Conservation (phyloP, 2,113 vertebrate genomes). For the Pomatostomus ruficeps region DNA sequence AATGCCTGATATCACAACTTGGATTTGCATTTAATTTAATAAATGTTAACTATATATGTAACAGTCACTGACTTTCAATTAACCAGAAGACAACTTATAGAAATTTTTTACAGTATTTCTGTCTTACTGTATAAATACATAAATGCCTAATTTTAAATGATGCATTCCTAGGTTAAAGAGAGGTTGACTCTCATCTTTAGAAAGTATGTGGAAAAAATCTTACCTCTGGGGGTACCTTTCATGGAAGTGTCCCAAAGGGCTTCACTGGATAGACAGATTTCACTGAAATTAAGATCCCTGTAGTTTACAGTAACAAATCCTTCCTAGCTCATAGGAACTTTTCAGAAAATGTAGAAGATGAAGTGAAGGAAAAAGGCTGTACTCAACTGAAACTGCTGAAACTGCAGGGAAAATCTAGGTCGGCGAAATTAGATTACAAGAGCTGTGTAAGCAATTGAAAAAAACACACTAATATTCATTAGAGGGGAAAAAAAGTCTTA, state of each 20-base stretch:
- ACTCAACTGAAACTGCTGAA: not conserved
- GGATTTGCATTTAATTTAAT: not conserved
- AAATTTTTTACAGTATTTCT: not conserved
- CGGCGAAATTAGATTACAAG: slow-evolving; percentile 7
- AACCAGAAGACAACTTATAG: not conserved
- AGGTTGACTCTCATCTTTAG: not conserved
- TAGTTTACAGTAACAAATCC: not conserved
- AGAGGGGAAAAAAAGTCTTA: not conserved
- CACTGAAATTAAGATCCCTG: not conserved
- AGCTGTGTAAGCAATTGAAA: not conserved
- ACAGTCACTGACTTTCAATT: not conserved
- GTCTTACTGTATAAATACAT: not conserved
- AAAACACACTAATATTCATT: not conserved
- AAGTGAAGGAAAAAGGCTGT: not conserved
- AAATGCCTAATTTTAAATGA: not conserved
- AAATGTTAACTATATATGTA: not conserved
- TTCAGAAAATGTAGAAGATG: not conserved
- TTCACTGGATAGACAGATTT: not conserved
- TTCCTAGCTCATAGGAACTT: not conserved
- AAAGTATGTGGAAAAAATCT: not conserved
- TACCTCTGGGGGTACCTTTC: not conserved
- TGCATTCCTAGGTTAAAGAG: not conserved
- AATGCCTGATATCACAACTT: not conserved
- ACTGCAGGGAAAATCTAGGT: not conserved
- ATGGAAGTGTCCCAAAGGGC: not conserved